phyloP scores from a whole-genome alignment of 2,888 invertebrate genomes.

The Acrocyrtus sp. region DNA sequence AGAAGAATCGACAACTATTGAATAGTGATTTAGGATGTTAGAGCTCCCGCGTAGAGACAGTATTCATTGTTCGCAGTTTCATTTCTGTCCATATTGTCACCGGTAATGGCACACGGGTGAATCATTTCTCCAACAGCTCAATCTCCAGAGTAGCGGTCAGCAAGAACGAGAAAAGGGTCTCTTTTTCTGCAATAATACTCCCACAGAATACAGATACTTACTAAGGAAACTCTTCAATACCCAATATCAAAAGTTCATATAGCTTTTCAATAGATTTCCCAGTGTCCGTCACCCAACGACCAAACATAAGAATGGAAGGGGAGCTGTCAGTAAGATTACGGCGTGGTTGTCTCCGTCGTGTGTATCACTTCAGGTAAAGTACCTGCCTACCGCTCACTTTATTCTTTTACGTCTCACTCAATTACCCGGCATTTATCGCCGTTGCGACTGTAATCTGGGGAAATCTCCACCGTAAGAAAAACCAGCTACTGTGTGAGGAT shows the following conservation, averaged over 20 bases:
- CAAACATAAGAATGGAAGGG: neutral
- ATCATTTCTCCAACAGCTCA: too few relatives aligned
- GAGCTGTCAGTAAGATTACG: neutral
- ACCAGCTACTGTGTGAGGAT: constrained; percentile 27
- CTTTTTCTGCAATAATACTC: too few relatives aligned
- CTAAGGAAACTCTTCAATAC: too few relatives aligned
- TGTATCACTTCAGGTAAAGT: constrained; percentile 25
- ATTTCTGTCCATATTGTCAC: neutral
- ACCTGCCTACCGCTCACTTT: constrained; percentile 13
- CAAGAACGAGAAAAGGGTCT: too few relatives aligned
- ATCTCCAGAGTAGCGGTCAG: neutral
- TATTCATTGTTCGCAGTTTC: too few relatives aligned
- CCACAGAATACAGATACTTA: too few relatives aligned
- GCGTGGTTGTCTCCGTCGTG: neutral
- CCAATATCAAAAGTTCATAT: neutral
- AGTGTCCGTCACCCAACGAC: constrained; percentile 11
- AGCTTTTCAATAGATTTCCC: neutral
- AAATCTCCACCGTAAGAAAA: too few relatives aligned
- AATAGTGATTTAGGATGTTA: too few relatives aligned
- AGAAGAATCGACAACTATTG: too few relatives aligned
- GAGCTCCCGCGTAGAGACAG: neutral
- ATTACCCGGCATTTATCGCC: constrained; percentile 7
- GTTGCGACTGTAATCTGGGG: too few relatives aligned
- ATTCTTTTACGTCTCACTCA: constrained; percentile 6
- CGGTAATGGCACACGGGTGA: neutral